Conservation (phyloP, 2,888 invertebrate genomes). For the Deladenus siricidicola region DNA sequence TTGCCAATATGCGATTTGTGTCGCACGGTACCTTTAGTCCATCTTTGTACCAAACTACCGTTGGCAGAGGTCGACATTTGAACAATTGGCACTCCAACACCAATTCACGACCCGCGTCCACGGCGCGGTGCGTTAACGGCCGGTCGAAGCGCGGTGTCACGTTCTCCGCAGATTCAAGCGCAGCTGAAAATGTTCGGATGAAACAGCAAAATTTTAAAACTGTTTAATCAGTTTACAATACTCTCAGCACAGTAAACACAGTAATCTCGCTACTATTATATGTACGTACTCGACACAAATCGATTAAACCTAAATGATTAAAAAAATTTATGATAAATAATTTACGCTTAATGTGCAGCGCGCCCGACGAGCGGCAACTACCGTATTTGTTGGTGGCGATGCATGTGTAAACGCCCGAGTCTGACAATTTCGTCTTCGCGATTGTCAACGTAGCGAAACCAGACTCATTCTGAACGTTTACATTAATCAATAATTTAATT, state of each 20-base stretch:
- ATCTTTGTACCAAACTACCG: slow-evolving; percentile 35
- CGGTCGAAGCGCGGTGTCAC: slow-evolving; percentile 47
- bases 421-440: slow-evolving; percentile 78
- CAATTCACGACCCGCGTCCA: slow-evolving; percentile 41
- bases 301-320: too few species aligned
- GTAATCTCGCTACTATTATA: too few species aligned
- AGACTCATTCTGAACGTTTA: slow-evolving; percentile 49
- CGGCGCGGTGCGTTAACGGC: slow-evolving; percentile 40
- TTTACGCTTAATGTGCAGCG: slow-evolving; percentile 84
- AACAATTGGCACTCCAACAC: slow-evolving; percentile 42
- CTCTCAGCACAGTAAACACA: not conserved
- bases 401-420: slow-evolving; percentile 91
- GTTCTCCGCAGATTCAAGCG: slow-evolving; percentile 23
- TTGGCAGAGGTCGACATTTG: slow-evolving; percentile 39
- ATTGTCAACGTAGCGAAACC: slow-evolving; percentile 95
- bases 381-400: slow-evolving; percentile 85
- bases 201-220: not conserved
- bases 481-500: too few species aligned
- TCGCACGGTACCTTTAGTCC: slow-evolving; percentile 48
- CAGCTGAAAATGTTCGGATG: slow-evolving; percentile 7
- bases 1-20: slow-evolving; percentile 46
- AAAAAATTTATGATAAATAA: not conserved
- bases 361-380: slow-evolving; percentile 83
- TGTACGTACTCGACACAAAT: too few species aligned
- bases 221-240: not conserved